Base-by-base conservation (phyloP, 2,797 vertebrate genomes). In the Chelon labrosus region DNA sequence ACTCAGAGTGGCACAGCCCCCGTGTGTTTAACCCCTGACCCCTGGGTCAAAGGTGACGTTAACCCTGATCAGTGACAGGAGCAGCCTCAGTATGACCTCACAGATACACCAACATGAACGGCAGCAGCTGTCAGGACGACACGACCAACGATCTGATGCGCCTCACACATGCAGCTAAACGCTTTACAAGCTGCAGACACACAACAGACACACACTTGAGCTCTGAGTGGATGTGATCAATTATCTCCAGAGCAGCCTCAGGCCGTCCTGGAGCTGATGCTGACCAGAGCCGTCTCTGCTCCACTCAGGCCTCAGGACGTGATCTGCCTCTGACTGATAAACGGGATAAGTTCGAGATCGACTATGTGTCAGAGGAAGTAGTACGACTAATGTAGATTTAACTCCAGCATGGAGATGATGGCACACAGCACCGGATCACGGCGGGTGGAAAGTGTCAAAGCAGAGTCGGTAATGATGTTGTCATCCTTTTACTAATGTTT, bases 11-110 rank as follows among this genome's bases (percentile, higher is more conserved):
- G 31, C 2, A 7, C 31, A 7, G 31, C 4, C 42, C 62, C 58
- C 25, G 42, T 88, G 67, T 85, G 47, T 80, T 89, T 87, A 83
- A 88, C 86, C 77, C 11, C 49, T 83, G 73, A 86, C 86, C 80
- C 51, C n/a, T 22, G 62, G 81, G 83, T 20, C 74, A 69, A 62
- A 85, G 85, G 62, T 86, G 54, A 86, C 38, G 2, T 65, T 70
- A 44, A 60, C 39, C 77, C 73, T 68, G 68, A 88, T 82, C 70
- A 70, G 61, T 85, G 81, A 86, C 50, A 16, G 17, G 41, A 39
- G 27, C 49, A 64, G 66, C 78, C 78, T 76, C 69, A 12, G 66
- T 25, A 1, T 80, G 84, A 87, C 79, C 77, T 82, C 52, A n/a
- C 27, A 27, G 4, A 52, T 2, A 19, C 16, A 52, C 57, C 55